These are phyloP conservation scores for Theonella swinhoei DNA, from an alignment of 37 sponge, comb jelly and placozoan genomes.

Conservation along the genomic window DNA sequence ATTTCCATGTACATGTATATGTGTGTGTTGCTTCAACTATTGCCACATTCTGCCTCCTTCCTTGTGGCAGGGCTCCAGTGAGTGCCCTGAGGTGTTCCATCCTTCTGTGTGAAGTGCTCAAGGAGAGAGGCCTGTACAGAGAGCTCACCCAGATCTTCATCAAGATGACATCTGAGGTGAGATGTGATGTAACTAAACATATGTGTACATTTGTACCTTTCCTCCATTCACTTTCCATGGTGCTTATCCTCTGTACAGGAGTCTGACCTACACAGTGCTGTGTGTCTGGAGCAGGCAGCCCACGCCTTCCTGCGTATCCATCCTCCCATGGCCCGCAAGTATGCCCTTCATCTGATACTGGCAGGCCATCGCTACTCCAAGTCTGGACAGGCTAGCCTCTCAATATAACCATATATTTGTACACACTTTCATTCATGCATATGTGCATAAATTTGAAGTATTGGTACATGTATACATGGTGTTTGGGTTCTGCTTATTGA, in stretches of 20 bases:
- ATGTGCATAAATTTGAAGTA: too few relatives aligned
- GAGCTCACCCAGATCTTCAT: slow-evolving; percentile 64
- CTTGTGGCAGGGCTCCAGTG: slow-evolving; percentile 51
- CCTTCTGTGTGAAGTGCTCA: slow-evolving; percentile 71
- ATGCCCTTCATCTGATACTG: slow-evolving; percentile 87
- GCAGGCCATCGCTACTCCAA: slow-evolving; percentile 87
- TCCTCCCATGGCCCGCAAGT: slow-evolving; percentile 81
- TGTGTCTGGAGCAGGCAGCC: slow-evolving; percentile 93
- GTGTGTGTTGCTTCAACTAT: neutral
- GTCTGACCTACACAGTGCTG: slow-evolving; percentile 74
- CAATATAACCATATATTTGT: neutral
- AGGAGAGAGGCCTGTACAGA: slow-evolving; percentile 66
- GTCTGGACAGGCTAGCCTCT: slow-evolving; percentile 74
- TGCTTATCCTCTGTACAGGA: slow-evolving; percentile 19
- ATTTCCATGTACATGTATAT: too few relatives aligned
- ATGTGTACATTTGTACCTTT: neutral
- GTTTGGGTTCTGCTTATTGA: neutral
- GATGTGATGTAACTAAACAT: neutral
- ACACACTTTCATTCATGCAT: too few relatives aligned
- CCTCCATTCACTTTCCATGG: neutral
- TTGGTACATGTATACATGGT: too few relatives aligned
- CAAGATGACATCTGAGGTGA: slow-evolving; percentile 55
- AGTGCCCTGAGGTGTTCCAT: slow-evolving; percentile 72
- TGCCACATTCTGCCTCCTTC: neutral
- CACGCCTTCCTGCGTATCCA: slow-evolving; percentile 69